Conservation (phyloP, 1,140 invertebrate genomes). For the Halesus radiatus region DNA sequence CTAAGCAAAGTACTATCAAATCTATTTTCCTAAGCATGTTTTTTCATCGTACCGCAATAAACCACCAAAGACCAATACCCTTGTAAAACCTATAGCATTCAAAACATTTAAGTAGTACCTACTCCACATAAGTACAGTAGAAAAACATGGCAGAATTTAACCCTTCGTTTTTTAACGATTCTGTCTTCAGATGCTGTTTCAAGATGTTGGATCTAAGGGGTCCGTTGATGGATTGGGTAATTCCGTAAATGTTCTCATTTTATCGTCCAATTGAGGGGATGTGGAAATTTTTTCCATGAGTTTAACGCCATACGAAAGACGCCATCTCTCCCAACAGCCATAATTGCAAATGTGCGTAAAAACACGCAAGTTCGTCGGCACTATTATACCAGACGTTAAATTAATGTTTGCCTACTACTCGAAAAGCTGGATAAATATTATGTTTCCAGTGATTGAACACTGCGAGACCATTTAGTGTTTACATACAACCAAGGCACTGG, state of each 20-base stretch:
- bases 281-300: slow-evolving; percentile 47
- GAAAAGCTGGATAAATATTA: background rate
- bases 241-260: slow-evolving; percentile 57
- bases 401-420: slow-evolving; percentile 8
- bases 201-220: slow-evolving; percentile 49
- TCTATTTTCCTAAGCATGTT: too few relatives aligned
- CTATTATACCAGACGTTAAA: background rate
- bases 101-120: background rate
- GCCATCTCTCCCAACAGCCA: slow-evolving; percentile 17
- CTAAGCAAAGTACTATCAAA: too few relatives aligned
- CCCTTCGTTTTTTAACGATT: slow-evolving; percentile 34
- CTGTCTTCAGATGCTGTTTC: slow-evolving; percentile 26
- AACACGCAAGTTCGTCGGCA: background rate
- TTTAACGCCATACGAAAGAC: slow-evolving; percentile 17
- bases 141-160: slow-evolving; percentile 9
- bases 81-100: too few relatives aligned
- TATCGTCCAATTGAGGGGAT: slow-evolving; percentile 52
- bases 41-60: too few relatives aligned
- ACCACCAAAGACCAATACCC: too few relatives aligned
- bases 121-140: background rate
- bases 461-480: background rate
- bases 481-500: background rate
- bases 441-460: slow-evolving; percentile 22
- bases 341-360: slow-evolving; percentile 43
- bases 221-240: slow-evolving; percentile 57